phyloP scores from a whole-genome alignment of 35 echinoderm and acorn worm species.

The Hemicentrotus pulcherrimus region DNA sequence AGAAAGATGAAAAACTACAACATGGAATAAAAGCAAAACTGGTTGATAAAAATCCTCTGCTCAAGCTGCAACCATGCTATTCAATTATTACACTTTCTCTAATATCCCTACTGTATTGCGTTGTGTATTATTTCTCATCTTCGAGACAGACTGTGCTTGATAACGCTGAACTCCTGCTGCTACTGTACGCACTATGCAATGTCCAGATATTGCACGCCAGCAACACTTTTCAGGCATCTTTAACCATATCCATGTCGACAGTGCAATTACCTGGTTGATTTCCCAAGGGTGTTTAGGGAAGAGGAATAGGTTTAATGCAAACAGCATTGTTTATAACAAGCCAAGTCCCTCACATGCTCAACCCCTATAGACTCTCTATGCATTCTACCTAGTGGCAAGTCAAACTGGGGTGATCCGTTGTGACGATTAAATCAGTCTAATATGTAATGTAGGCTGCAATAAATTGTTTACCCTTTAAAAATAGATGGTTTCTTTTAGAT shows the following conservation, averaged over 20 bases:
- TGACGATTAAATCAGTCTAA: neutral
- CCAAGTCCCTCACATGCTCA: constrained; percentile 1
- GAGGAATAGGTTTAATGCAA: constrained; percentile 38
- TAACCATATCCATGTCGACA: constrained; percentile 43
- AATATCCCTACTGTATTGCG: neutral
- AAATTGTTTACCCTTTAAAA: neutral
- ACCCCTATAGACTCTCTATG: neutral
- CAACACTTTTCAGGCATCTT: constrained; percentile 41
- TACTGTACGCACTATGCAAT: neutral
- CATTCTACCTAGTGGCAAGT: neutral
- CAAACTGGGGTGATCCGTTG: neutral
- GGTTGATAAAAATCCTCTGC: neutral
- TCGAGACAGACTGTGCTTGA: neutral
- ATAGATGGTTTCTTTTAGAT: too few species aligned
- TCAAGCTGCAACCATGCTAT: neutral
- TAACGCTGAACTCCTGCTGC: neutral
- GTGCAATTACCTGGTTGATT: constrained; percentile 41
- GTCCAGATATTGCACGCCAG: constrained; percentile 29
- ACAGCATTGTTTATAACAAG: constrained; percentile 24
- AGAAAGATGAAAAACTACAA: neutral
- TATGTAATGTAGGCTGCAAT: neutral
- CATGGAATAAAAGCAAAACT: neutral
- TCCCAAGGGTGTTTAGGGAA: constrained; percentile 6
- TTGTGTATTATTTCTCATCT: neutral
- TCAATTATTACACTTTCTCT: neutral